A percentile compares a stretch with the other conserved stretches of the same genome.
Evolutionary conservation across 2,113 vertebrate genomes (phyloP).

Genomic region (Dasypus novemcinctus): DNA sequence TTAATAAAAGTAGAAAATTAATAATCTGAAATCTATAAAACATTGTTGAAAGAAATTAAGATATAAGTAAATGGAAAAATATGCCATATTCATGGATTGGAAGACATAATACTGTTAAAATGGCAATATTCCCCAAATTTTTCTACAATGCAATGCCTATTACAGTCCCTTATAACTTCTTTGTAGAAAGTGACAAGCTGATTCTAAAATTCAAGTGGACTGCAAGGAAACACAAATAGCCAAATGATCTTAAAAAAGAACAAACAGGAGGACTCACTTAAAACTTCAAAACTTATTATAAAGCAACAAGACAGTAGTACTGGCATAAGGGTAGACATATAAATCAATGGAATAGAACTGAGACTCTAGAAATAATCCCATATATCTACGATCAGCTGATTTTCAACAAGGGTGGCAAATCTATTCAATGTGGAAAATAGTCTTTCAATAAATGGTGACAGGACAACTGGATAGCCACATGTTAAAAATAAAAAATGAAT

Average conservation of each 20-base stretch:
- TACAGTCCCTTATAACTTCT: background rate
- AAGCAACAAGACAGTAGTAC: background rate
- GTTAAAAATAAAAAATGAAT: no score
- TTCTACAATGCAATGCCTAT: background rate
- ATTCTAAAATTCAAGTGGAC: background rate
- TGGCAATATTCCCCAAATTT: background rate
- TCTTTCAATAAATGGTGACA: background rate
- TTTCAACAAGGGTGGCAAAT: background rate
- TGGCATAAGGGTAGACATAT: no score
- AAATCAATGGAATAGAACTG: background rate
- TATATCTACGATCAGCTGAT: background rate
- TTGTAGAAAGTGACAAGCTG: background rate
- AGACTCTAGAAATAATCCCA: background rate
- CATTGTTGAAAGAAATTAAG: background rate
- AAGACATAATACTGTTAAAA: background rate
- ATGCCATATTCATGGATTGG: background rate
- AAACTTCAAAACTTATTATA: background rate
- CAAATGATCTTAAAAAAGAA: background rate
- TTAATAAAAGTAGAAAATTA: background rate
- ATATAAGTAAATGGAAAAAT: background rate
- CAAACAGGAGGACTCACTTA: conserved; percentile 52
- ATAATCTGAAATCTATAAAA: background rate
- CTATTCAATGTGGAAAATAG: background rate
- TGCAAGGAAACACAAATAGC: background rate
- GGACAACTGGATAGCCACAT: no score